phyloP scores from a whole-genome alignment of 30 jellyfish, hydroid and myxozoan species.

The Aurelia coerulea region DNA sequence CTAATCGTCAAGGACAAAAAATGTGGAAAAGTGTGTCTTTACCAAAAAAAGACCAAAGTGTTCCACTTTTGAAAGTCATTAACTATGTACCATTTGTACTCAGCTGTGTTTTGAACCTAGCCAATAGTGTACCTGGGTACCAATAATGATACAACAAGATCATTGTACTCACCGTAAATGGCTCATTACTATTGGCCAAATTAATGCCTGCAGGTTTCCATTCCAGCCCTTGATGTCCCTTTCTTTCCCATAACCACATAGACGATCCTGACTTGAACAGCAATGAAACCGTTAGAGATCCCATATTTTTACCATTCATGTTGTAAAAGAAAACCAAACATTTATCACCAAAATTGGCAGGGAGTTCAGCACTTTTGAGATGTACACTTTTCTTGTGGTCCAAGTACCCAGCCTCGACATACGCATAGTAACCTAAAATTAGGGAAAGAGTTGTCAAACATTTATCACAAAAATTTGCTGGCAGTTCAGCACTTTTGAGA shows the following conservation, averaged over 20 bases:
- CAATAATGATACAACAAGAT: no score
- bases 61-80: no score
- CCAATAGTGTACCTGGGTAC: no score
- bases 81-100: no score
- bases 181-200: constrained; percentile 52
- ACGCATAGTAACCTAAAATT: constrained; percentile 60
- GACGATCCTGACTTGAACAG: constrained; percentile 38
- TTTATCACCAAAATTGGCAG: constrained; percentile 71
- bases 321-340: constrained; percentile 80
- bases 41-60: no score
- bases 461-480: not conserved
- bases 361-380: constrained; percentile 55
- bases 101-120: no score
- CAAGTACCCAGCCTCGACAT: constrained; percentile 41
- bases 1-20: no score
- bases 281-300: constrained; percentile 17
- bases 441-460: not conserved
- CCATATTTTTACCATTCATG: constrained; percentile 83
- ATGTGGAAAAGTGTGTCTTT: no score
- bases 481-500: no score
- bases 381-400: constrained; percentile 52
- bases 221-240: constrained; percentile 81
- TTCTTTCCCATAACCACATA: constrained; percentile 72
- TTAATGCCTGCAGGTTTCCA: constrained; percentile 78
- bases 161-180: constrained; percentile 43